A percentile compares a stretch with the other conserved stretches of the same genome.
phyloP scores from a whole-genome alignment of 2,113 vertebrate genomes.

The Apeltes quadracus region DNA sequence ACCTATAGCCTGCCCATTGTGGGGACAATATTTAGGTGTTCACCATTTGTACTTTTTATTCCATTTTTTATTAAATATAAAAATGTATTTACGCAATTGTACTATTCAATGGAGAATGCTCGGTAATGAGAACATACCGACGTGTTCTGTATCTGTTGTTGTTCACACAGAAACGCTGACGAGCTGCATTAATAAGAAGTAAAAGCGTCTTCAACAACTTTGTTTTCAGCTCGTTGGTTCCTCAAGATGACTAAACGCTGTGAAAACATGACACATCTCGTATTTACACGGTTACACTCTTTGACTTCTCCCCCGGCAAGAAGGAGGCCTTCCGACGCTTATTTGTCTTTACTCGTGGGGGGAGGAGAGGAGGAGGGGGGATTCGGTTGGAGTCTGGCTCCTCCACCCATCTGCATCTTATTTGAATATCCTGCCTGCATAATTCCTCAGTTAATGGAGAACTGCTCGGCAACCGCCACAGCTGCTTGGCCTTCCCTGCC shows the following conservation, averaged over 20 bases:
- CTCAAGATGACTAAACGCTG: conserved; percentile 48
- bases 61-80: too few species aligned
- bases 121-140: too few species aligned
- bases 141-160: too few species aligned
- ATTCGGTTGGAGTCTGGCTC: conserved; percentile 59
- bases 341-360: too few species aligned
- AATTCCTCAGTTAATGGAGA: conserved; percentile 70
- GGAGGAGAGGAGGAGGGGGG: conserved; percentile 6
- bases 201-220: neutral
- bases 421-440: conserved; percentile 80
- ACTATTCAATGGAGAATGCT: too few species aligned
- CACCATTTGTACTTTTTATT: too few species aligned
- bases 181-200: too few species aligned
- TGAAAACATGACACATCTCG: conserved; percentile 48
- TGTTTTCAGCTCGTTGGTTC: conserved; percentile 44
- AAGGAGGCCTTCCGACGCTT: conserved; percentile 12
- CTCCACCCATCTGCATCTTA: conserved; percentile 76
- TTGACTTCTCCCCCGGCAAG: conserved; percentile 13
- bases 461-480: conserved; percentile 61
- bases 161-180: too few species aligned
- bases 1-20: too few species aligned
- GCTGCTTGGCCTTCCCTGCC: conserved; percentile 72
- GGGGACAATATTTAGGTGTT: too few species aligned
- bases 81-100: too few species aligned
- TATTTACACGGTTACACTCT: conserved; percentile 33